Conservation (phyloP, 2,113 vertebrate species). For the Acrocephalus arundinaceus region DNA sequence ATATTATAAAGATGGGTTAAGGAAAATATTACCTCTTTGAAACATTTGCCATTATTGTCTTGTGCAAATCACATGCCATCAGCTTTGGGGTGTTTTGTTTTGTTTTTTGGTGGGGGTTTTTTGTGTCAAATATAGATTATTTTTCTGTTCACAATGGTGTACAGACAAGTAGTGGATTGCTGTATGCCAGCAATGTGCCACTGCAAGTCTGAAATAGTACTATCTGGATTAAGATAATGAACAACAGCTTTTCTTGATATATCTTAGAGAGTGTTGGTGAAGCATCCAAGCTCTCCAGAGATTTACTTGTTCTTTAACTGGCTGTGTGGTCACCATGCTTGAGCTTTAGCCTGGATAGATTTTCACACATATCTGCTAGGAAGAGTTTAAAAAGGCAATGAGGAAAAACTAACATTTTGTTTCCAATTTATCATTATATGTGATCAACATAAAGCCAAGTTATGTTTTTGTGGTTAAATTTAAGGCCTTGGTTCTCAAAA, state of each 20-base stretch:
- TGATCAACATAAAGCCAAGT: not conserved
- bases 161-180: not conserved
- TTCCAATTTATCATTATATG: not conserved
- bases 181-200: not conserved
- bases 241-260: not conserved
- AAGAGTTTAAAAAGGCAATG: not conserved
- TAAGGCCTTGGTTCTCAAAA: not conserved
- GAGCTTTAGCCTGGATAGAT: not conserved
- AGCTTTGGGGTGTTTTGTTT: not conserved
- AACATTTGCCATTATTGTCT: not conserved
- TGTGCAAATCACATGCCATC: not conserved
- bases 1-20: not conserved
- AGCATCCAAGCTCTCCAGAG: not conserved
- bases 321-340: not conserved
- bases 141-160: not conserved
- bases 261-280: not conserved
- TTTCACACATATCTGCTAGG: rapidly evolving
- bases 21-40: not conserved
- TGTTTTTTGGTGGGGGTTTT: not conserved
- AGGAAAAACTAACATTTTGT: not conserved
- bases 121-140: not conserved
- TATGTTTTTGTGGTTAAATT: not conserved
- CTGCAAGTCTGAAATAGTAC: not conserved
- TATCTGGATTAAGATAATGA: not conserved
- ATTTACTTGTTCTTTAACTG: not conserved